phyloP scores from a whole-genome alignment of 2,113 vertebrate genomes.

The Chaetorhynchus papuensis region DNA sequence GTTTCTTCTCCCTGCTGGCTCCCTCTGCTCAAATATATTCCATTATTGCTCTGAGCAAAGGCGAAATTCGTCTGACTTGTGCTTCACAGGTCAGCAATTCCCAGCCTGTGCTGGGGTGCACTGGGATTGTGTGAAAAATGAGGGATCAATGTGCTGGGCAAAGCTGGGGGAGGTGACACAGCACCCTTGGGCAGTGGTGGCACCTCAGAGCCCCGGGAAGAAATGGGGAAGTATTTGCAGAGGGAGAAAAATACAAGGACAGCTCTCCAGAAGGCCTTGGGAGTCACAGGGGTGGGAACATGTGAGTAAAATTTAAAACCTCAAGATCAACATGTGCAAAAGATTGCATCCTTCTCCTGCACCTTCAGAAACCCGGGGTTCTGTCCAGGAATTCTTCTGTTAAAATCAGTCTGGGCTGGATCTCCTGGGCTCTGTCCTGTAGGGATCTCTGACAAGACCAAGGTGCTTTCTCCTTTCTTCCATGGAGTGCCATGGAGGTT shows the following conservation, averaged over 20 bases:
- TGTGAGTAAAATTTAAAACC: background rate
- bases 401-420: background rate
- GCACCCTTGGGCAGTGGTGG: background rate
- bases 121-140: background rate
- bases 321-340: background rate
- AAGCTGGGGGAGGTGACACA: background rate
- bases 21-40: background rate
- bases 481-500: background rate
- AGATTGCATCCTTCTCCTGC: background rate
- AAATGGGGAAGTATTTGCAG: background rate
- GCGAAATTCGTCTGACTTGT: background rate
- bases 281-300: background rate
- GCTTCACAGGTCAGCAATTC: background rate
- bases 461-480: background rate
- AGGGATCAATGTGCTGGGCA: background rate
- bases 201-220: background rate
- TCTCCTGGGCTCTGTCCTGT: background rate
- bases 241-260: background rate
- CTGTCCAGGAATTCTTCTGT: background rate
- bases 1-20: background rate
- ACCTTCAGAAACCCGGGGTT: background rate
- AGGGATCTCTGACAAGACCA: background rate
- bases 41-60: background rate
- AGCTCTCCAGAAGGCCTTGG: background rate
- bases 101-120: background rate